These are phyloP conservation scores for Odocoileus virginianus DNA, from an alignment of 2,113 vertebrate species.

Conservation along the genomic window DNA sequence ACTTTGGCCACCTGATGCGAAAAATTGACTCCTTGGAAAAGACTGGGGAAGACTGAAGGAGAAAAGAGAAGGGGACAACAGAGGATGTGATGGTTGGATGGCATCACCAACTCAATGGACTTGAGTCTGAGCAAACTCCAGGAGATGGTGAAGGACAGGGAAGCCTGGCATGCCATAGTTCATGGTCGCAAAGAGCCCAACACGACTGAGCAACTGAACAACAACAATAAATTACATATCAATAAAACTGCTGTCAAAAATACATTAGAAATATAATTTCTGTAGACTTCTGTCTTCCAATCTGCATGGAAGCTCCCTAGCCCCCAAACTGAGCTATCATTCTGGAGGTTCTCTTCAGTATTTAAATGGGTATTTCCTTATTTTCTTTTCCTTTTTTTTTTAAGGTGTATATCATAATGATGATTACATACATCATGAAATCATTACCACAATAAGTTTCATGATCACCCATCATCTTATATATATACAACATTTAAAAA, in stretches of 20 bases:
- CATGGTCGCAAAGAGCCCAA: background rate
- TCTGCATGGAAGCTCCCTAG: background rate
- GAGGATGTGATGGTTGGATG: background rate
- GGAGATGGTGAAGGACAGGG: background rate
- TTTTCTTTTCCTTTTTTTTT: background rate
- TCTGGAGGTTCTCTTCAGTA: background rate
- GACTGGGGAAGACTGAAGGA: background rate
- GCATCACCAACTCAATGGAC: background rate
- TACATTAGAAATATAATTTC: background rate
- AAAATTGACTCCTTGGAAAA: background rate
- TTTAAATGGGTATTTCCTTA: background rate
- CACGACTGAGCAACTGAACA: background rate
- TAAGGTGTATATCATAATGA: background rate
- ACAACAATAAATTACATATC: background rate
- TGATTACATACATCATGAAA: background rate
- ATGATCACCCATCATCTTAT: background rate
- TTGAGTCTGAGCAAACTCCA: background rate
- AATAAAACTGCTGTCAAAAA: background rate
- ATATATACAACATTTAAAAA: background rate
- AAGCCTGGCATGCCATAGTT: background rate
- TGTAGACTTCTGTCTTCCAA: background rate
- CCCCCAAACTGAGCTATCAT: background rate
- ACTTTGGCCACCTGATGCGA: background rate
- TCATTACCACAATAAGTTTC: background rate
- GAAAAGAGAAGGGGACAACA: background rate